These are phyloP conservation scores for Hippolais icterina DNA, from an alignment of 2,113 vertebrate species.

Conservation along the genomic window DNA sequence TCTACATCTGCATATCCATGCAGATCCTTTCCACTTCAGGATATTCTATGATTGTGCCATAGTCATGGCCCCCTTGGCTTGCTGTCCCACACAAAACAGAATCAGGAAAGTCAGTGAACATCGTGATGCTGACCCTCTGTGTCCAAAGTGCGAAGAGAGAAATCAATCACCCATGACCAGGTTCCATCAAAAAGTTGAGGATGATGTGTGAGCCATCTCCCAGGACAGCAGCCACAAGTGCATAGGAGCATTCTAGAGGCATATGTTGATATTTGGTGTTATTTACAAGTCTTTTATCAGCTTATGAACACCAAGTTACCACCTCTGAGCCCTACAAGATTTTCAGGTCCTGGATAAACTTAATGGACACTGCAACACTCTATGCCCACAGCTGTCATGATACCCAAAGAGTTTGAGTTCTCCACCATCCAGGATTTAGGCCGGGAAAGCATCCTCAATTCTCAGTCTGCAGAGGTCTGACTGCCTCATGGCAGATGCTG, in stretches of 20 bases:
- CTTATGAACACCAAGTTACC: neutral
- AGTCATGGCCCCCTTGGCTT: neutral
- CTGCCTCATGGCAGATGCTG: neutral
- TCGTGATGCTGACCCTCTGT: fast-evolving
- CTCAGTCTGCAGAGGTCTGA: neutral
- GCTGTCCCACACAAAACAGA: neutral
- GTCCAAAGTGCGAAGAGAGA: neutral
- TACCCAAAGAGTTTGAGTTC: neutral
- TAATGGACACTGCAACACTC: neutral
- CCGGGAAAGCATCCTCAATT: neutral
- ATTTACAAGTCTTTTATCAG: neutral
- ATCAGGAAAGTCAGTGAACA: neutral
- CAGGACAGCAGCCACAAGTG: neutral
- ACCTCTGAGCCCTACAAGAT: fast-evolving
- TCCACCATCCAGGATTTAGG: neutral
- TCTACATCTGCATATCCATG: no score
- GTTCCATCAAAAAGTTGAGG: neutral
- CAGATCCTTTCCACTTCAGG: neutral
- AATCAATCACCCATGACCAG: neutral
- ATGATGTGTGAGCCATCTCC: neutral
- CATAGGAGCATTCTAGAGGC: neutral
- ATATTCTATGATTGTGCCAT: neutral
- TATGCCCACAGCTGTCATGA: neutral
- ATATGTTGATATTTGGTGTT: neutral
- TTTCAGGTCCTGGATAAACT: neutral